A percentile compares a stretch with the other conserved stretches of the same genome.
These are phyloP conservation scores for Drosophila meridiana DNA, from an alignment of 2,888 invertebrate species.

Conservation along the genomic window DNA sequence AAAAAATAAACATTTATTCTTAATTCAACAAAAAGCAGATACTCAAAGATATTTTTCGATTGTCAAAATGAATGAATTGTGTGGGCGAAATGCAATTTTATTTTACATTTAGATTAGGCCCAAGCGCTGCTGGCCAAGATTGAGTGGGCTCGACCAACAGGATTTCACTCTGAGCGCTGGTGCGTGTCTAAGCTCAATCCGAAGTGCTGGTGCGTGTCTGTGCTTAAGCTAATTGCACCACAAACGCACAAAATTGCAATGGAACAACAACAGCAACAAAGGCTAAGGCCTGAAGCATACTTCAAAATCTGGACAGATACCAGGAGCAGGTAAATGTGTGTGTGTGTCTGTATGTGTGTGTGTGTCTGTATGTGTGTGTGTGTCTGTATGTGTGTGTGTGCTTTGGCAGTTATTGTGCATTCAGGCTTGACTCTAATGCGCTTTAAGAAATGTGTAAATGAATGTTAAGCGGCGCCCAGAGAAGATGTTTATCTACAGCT, in stretches of 20 bases:
- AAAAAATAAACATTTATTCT: constrained; percentile 1
- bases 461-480: neutral
- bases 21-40: neutral
- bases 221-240: constrained; percentile 12
- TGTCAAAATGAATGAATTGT: constrained; percentile 1
- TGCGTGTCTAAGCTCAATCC: constrained; percentile 13
- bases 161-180: constrained; percentile 3
- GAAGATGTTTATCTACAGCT: neutral
- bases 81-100: neutral
- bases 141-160: neutral
- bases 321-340: neutral
- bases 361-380: neutral
- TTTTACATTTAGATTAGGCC: neutral
- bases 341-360: neutral
- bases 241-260: constrained; percentile 14
- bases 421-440: constrained; percentile 2
- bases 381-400: neutral
- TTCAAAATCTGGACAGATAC: constrained; percentile 4
- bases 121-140: neutral
- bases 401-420: constrained; percentile 8
- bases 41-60: neutral
- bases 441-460: constrained; percentile 9
- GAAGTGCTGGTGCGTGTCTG: constrained; percentile 11
- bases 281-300: neutral
- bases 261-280: neutral